These are phyloP conservation scores for Drosophila anomalata DNA, from an alignment of 2,888 invertebrate species.

Conservation along the genomic window DNA sequence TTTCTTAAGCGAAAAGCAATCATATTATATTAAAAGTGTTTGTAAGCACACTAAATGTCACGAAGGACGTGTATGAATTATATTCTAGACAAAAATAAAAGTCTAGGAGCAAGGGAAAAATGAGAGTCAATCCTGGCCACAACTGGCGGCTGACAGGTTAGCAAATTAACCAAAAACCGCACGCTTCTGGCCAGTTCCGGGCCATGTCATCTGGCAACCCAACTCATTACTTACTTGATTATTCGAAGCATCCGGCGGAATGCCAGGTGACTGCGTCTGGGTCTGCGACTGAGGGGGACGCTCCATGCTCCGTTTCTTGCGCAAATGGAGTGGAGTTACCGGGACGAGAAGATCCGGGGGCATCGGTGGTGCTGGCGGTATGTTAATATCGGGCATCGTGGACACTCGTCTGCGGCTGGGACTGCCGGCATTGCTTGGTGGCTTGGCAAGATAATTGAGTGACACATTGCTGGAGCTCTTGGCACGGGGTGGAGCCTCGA, in stretches of 20 bases:
- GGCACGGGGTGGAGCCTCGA: constrained; percentile 29
- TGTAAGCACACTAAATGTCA: not conserved
- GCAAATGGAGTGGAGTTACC: constrained; percentile 60
- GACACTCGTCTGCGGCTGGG: constrained; percentile 65
- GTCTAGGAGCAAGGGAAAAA: not conserved
- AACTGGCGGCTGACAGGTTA: not conserved
- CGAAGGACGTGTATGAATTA: not conserved
- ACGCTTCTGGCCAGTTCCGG: constrained; percentile 15
- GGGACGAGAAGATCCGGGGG: constrained; percentile 67
- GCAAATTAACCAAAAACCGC: constrained; percentile 17
- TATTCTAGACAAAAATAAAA: not conserved
- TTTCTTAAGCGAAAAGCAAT: too few relatives aligned
- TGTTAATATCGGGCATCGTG: constrained; percentile 68
- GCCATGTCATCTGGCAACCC: constrained; percentile 14
- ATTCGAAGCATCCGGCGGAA: constrained; percentile 23
- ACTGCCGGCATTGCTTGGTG: constrained; percentile 45
- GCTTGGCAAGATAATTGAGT: constrained; percentile 65
- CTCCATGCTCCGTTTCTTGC: constrained; percentile 64
- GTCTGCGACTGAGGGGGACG: constrained; percentile 12
- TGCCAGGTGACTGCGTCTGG: constrained; percentile 2
- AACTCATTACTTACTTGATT: constrained; percentile 64
- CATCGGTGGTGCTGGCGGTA: constrained; percentile 75
- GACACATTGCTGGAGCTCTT: constrained; percentile 66
- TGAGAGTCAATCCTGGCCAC: not conserved
- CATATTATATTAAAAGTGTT: not conserved